Conservation (phyloP, 2,113 vertebrate species). For the Phylloscopus trochilus region DNA sequence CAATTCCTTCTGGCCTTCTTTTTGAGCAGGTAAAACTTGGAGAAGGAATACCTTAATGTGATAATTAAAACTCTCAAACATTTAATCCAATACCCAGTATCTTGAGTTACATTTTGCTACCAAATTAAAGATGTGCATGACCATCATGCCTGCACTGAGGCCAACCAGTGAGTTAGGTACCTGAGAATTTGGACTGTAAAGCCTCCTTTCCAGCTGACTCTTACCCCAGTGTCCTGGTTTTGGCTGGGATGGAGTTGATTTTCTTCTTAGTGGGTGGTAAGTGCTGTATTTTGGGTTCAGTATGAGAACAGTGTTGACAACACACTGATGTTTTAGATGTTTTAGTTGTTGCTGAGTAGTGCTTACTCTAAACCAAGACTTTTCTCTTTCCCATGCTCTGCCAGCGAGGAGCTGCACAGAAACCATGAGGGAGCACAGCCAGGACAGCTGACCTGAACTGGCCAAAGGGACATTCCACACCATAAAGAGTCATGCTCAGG, state of each 20-base stretch:
- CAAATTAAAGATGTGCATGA: neutral
- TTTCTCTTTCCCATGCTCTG: neutral
- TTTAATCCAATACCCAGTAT: neutral
- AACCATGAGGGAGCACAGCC: neutral
- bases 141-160: neutral
- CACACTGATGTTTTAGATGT: neutral
- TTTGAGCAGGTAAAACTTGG: neutral
- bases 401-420: neutral
- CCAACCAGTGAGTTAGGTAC: neutral
- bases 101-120: neutral
- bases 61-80: neutral
- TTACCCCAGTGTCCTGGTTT: neutral
- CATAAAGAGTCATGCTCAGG: neutral
- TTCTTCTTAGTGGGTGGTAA: neutral
- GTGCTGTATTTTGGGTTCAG: neutral
- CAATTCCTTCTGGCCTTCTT: neutral
- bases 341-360: neutral
- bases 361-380: neutral
- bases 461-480: neutral
- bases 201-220: neutral
- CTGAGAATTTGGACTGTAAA: neutral
- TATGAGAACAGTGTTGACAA: neutral
- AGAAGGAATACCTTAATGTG: neutral
- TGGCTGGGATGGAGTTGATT: neutral
- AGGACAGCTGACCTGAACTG: neutral